A percentile compares a stretch with the other conserved stretches of the same genome.
These are phyloP conservation scores for Sebastes baramenuke DNA, from an alignment of 2,797 vertebrate genomes.

Conservation along the genomic window DNA sequence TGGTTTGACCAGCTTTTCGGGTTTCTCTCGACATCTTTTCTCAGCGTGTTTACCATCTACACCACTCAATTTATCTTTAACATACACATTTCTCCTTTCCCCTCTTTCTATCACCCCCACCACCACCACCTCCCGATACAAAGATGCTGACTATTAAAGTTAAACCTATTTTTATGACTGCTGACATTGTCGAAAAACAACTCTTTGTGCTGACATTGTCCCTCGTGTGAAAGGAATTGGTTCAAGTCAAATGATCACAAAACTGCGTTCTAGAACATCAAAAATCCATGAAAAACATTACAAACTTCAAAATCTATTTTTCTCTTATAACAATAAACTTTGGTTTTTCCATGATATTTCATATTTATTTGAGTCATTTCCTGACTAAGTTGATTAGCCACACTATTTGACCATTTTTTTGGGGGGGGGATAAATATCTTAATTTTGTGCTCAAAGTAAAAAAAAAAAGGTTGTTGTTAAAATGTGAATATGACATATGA, in stretches of 20 bases:
- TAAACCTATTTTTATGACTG: slow-evolving; percentile 31
- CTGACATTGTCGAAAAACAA: slow-evolving; percentile 30
- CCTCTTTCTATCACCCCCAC: background rate
- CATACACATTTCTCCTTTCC: background rate
- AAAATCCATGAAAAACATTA: slow-evolving; percentile 10
- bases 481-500: too few relatives aligned
- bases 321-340: background rate
- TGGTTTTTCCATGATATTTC: background rate
- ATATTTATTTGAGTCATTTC: background rate
- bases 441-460: too few relatives aligned
- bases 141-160: slow-evolving; percentile 45
- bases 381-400: too few relatives aligned
- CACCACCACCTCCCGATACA: background rate
- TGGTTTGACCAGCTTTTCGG: slow-evolving; percentile 5
- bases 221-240: slow-evolving; percentile 8
- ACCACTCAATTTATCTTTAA: background rate
- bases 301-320: slow-evolving; percentile 10
- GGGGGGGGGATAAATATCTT: too few relatives aligned
- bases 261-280: slow-evolving; percentile 7
- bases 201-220: slow-evolving; percentile 50
- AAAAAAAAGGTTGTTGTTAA: too few relatives aligned
- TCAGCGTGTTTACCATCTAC: background rate
- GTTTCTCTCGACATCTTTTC: background rate
- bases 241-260: slow-evolving; percentile 34
- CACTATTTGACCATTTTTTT: too few relatives aligned